Conservation (phyloP, 1,140 invertebrate species). For the Leptestheria dahalacensis region DNA sequence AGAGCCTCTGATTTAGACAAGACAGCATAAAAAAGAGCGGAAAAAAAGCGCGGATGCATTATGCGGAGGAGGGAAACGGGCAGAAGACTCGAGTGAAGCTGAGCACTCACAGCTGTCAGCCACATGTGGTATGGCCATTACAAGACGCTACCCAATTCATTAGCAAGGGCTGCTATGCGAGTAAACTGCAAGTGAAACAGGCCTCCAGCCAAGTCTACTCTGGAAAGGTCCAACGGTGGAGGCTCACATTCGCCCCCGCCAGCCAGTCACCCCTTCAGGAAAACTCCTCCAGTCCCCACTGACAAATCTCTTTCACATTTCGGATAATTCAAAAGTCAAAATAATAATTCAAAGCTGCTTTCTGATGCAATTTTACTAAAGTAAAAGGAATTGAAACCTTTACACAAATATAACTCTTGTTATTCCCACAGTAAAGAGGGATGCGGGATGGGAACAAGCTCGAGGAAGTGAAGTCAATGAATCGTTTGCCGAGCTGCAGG, state of each 20-base stretch:
- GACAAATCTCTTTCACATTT: neutral
- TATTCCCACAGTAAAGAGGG: no score
- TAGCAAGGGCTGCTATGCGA: constrained; percentile 13
- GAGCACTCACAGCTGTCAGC: constrained; percentile 12
- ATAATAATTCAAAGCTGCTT: no score
- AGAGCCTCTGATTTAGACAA: no score
- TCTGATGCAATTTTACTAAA: no score
- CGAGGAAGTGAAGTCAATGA: neutral
- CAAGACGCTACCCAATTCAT: constrained; percentile 12
- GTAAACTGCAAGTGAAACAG: neutral
- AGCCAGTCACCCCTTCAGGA: neutral
- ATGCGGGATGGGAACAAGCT: no score
- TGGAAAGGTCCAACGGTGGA: neutral
- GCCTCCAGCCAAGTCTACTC: neutral
- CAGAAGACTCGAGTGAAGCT: neutral
- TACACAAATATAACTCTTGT: no score
- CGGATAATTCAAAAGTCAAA: neutral
- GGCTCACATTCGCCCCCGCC: neutral
- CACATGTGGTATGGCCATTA: constrained; percentile 17
- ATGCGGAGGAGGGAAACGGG: no score
- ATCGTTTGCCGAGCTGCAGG: neutral
- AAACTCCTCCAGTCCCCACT: neutral
- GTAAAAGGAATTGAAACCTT: no score
- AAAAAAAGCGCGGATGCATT: no score
- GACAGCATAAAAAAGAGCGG: no score